Percentiles rank a stretch among this genome's conserved stretches.
Conservation (phyloP, 2,113 vertebrate genomes). For the Acanthochromis polyacanthus region DNA sequence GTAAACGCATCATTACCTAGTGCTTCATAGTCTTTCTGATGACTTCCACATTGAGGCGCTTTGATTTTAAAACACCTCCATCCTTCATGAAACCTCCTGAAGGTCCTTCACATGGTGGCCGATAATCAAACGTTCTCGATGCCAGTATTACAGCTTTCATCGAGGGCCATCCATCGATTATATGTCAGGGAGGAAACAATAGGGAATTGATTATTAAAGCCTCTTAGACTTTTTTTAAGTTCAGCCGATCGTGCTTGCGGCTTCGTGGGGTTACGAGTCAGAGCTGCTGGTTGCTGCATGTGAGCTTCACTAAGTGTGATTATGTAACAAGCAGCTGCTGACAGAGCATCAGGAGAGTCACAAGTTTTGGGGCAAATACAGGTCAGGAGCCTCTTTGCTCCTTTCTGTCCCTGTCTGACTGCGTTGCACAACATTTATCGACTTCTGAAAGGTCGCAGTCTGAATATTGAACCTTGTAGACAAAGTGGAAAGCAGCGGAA, state of each 20-base stretch:
- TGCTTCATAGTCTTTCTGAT: background rate
- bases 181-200: constrained; percentile 48
- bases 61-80: constrained; percentile 27
- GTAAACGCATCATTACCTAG: too few relatives aligned
- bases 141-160: constrained; percentile 62
- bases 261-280: background rate
- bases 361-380: constrained; percentile 27
- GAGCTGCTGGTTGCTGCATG: background rate
- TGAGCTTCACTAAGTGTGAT: background rate
- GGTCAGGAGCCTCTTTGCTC: constrained; percentile 18
- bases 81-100: constrained; percentile 8
- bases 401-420: background rate
- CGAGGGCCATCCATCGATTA: constrained; percentile 63
- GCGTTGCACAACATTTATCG: constrained; percentile 30
- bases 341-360: background rate
- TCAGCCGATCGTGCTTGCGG: constrained; percentile 15
- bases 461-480: constrained; percentile 27
- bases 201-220: constrained; percentile 59
- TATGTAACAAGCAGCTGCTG: constrained; percentile 3
- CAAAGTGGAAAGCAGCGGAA: background rate
- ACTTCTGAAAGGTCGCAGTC: constrained; percentile 54
- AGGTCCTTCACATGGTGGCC: constrained; percentile 45
- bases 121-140: constrained; percentile 45
- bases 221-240: constrained; percentile 41
- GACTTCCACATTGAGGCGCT: background rate